Percentiles rank a stretch among this genome's conserved stretches.
phyloP scores from a whole-genome alignment of 2,888 invertebrate species.

The Coenonympha arcania region DNA sequence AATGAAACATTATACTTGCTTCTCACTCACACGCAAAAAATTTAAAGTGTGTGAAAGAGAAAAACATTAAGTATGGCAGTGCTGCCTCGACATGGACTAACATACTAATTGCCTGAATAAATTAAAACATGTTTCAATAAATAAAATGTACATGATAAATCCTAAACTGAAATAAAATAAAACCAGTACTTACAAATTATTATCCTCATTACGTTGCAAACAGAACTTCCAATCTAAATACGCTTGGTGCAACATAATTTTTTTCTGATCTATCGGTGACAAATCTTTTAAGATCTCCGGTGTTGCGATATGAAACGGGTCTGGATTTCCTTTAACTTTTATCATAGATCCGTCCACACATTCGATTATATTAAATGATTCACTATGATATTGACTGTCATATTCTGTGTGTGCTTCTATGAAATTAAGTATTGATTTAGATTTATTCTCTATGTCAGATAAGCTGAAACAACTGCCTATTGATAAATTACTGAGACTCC shows the following conservation, averaged over 20 bases:
- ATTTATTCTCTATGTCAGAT: conserved; percentile 31
- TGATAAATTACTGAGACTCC: conserved; percentile 39
- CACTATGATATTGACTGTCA: conserved; percentile 9
- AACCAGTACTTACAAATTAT: conserved; percentile 60
- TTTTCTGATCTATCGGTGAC: conserved; percentile 27
- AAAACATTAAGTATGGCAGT: no score
- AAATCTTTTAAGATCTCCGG: conserved; percentile 36
- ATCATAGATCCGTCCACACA: conserved; percentile 35
- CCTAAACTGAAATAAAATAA: no score
- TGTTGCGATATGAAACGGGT: conserved; percentile 43
- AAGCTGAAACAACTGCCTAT: conserved; percentile 29
- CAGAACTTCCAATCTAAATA: conserved; percentile 47
- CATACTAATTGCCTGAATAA: no score
- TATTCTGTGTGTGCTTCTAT: conserved; percentile 30
- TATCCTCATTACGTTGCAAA: conserved; percentile 41
- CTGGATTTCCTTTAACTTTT: conserved; percentile 35
- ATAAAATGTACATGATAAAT: no score
- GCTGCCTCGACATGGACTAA: no score
- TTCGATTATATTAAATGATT: neutral
- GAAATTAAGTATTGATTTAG: conserved; percentile 23
- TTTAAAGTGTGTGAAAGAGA: no score
- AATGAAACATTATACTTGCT: no score
- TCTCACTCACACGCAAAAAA: no score
- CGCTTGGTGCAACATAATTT: conserved; percentile 45
- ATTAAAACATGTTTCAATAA: no score